Percentiles rank a stretch among this genome's conserved stretches.
These are phyloP conservation scores for Apteryx mantelli DNA, from an alignment of 2,113 vertebrate genomes.

Conservation along the genomic window DNA sequence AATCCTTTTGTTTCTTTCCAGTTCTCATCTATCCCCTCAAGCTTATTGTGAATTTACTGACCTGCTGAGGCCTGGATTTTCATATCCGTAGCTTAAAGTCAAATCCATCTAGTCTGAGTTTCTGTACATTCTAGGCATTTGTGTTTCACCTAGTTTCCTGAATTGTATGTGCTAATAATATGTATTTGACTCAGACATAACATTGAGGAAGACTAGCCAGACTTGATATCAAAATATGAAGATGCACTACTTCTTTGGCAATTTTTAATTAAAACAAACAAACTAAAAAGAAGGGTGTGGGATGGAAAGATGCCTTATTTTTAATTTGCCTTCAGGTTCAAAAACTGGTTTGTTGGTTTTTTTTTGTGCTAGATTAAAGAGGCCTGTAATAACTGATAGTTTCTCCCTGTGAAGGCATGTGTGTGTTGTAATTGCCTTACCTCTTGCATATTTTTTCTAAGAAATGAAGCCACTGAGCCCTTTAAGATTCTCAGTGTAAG, in stretches of 20 bases:
- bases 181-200: not conserved
- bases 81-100: not conserved
- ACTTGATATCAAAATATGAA: not conserved
- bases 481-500: not conserved
- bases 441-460: not conserved
- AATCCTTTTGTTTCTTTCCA: not conserved
- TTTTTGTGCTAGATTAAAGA: conserved; percentile 32
- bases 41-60: not conserved
- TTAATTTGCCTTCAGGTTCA: conserved; percentile 33
- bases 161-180: not conserved
- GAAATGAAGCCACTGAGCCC: not conserved
- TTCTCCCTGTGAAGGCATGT: not conserved
- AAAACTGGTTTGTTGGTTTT: conserved; percentile 27
- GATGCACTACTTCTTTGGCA: not conserved
- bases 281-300: not conserved
- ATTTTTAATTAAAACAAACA: conserved; percentile 22
- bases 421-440: not conserved
- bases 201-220: not conserved
- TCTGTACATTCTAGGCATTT: not conserved
- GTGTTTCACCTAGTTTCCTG: not conserved
- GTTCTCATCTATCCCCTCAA: not conserved
- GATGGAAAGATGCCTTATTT: not conserved
- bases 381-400: not conserved
- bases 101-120: not conserved
- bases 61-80: not conserved